Evolutionary conservation across 1,140 invertebrate genomes (phyloP).

Genomic region (Aricia agestis): DNA sequence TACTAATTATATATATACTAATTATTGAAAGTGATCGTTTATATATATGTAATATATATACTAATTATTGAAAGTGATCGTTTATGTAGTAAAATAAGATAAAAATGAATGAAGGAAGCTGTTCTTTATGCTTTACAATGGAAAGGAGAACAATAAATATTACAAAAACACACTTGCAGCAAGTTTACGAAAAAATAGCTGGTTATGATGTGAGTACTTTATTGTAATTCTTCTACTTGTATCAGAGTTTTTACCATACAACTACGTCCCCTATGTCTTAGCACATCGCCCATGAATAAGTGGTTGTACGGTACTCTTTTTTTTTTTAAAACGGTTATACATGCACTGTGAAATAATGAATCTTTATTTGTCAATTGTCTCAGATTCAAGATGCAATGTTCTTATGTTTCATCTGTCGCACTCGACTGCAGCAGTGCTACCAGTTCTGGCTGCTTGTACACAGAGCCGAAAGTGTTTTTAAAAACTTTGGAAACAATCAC

Average conservation of each 20-base stretch:
- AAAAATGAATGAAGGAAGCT: conserved; percentile 24
- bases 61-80: not conserved
- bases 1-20: too few relatives aligned
- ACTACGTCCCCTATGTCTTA: not conserved
- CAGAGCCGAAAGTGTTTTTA: conserved; percentile 19
- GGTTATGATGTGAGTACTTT: conserved; percentile 30
- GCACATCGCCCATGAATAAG: too few relatives aligned
- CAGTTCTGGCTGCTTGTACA: conserved; percentile 17
- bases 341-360: not conserved
- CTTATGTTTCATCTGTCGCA: conserved; percentile 26
- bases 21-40: not conserved
- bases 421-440: conserved; percentile 25
- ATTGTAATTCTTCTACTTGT: not conserved
- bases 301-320: too few relatives aligned
- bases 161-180: conserved; percentile 28
- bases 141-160: conserved; percentile 27
- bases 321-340: not conserved
- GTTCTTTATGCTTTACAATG: conserved; percentile 32
- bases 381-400: not conserved
- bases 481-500: conserved; percentile 11
- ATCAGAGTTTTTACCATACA: not conserved
- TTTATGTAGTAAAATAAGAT: not conserved
- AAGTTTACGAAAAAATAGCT: conserved; percentile 33
- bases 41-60: too few relatives aligned
- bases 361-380: not conserved